These are phyloP conservation scores for Melanocharis versteri DNA, from an alignment of 2,113 vertebrate species.

Conservation along the genomic window DNA sequence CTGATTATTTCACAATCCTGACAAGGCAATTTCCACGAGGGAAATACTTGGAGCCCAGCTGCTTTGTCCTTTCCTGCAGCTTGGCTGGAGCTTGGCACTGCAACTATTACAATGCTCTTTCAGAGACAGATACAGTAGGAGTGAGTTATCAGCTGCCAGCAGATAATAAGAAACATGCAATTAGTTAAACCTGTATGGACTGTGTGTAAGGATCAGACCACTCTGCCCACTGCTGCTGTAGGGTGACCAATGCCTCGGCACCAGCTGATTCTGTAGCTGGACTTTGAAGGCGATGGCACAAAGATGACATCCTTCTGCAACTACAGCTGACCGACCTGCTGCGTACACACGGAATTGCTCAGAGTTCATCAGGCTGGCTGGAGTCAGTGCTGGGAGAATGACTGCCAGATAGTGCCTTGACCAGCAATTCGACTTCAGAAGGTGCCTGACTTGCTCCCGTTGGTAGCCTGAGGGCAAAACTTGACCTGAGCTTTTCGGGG, in stretches of 20 bases:
- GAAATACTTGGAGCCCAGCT: background rate
- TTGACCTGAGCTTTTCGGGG: background rate
- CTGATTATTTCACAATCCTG: background rate
- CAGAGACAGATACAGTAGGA: background rate
- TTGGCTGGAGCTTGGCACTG: background rate
- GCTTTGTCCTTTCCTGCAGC: background rate
- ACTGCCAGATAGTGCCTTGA: background rate
- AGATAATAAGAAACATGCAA: background rate
- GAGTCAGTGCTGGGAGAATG: background rate
- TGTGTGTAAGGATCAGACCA: background rate
- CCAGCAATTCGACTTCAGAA: background rate
- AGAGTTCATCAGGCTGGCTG: background rate
- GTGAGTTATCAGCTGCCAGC: background rate
- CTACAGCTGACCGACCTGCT: background rate
- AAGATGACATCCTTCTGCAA: background rate
- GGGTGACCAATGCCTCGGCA: background rate
- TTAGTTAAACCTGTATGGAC: background rate
- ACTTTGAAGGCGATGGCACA: background rate
- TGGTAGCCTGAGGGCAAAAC: background rate
- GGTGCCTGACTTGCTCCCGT: background rate
- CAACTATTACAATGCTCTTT: background rate
- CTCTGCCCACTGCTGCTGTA: background rate
- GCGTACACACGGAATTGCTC: background rate
- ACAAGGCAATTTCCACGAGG: background rate
- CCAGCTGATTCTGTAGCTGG: background rate